Base-by-base conservation (phyloP, 2,797 vertebrate genomes). In the Bovichtus variegatus region DNA sequence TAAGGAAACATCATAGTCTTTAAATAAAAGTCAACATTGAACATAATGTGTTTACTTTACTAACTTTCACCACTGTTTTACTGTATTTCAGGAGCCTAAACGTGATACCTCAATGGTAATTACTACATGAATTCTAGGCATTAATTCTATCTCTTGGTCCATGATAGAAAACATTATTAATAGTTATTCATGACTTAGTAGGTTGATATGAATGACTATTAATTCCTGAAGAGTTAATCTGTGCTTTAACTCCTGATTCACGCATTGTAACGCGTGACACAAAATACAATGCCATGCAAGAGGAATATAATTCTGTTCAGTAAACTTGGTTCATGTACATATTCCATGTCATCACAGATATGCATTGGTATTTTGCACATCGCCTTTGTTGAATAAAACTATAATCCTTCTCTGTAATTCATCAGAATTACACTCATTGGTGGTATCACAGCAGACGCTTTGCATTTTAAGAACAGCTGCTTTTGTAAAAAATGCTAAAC, bases 341-440 rank as follows among this genome's bases (percentile, higher is more conserved):
- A 8, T 15, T 47, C 10, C 40, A 43, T 59, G 51, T 66, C 10
- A 21, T 54, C 13, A 43, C 15, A 38, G 27, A 64, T 27, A 41
- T 21, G 57, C 11, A 46, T 57, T 72, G 50, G 55, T 29, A 66
- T 74, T 78, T 55, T 40, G 16, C n/a, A 44, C 4, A 41, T 31
- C n/a, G 53, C 40, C 16, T 10, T 12, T 34, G n/a, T 61, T 75
- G 58, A 82, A 72, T 72, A 19, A 54, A 49, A 13, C 53, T 27
- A 2, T 78, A 75, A 82, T 80, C 62, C 7, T 12, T 38, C 67
- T 60, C 23, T 38, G 53, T 57, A 77, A 77, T 74, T 76, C 74
- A 51, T 71, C 34, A 68, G 70, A 69, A 72, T 81, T 74, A 55
- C 54, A 57, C 25, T 15, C 54, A 74, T 61, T 83, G 61, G 2